A percentile compares a stretch with the other conserved stretches of the same genome.
Evolutionary conservation across 2,888 invertebrate species (phyloP).

Genomic region (Urechis unicinctus): DNA sequence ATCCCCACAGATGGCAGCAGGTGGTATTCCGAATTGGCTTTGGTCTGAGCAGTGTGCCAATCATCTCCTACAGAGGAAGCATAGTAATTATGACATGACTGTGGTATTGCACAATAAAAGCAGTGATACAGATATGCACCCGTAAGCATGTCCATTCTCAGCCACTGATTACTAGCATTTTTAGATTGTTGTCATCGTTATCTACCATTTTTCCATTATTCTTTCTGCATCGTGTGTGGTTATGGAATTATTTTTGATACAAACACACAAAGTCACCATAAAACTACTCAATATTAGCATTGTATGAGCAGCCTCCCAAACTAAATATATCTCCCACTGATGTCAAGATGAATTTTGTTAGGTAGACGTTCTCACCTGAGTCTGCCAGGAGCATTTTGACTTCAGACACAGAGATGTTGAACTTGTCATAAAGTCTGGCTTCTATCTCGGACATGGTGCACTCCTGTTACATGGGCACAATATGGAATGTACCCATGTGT

Average conservation of each 20-base stretch:
- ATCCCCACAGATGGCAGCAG: conserved; percentile 65
- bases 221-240: too few species aligned
- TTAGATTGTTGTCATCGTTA: too few species aligned
- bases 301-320: too few species aligned
- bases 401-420: conserved; percentile 65
- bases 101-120: neutral
- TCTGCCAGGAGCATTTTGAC: conserved; percentile 63
- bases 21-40: conserved; percentile 69
- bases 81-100: neutral
- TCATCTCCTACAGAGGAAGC: conserved; percentile 59
- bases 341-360: neutral
- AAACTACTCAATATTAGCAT: too few species aligned
- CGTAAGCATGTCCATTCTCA: too few species aligned
- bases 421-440: conserved; percentile 70
- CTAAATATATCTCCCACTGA: too few species aligned
- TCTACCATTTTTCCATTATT: too few species aligned
- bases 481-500: neutral
- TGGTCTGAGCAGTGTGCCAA: conserved; percentile 67
- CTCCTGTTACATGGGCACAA: conserved; percentile 48
- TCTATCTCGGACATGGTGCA: conserved; percentile 77
- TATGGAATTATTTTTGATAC: too few species aligned
- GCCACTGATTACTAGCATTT: too few species aligned
- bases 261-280: too few species aligned
- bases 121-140: too few species aligned
- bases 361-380: conserved; percentile 51